Evolutionary conservation across 2,797 vertebrate genomes (phyloP).

Genomic region (Spheniscus humboldti): DNA sequence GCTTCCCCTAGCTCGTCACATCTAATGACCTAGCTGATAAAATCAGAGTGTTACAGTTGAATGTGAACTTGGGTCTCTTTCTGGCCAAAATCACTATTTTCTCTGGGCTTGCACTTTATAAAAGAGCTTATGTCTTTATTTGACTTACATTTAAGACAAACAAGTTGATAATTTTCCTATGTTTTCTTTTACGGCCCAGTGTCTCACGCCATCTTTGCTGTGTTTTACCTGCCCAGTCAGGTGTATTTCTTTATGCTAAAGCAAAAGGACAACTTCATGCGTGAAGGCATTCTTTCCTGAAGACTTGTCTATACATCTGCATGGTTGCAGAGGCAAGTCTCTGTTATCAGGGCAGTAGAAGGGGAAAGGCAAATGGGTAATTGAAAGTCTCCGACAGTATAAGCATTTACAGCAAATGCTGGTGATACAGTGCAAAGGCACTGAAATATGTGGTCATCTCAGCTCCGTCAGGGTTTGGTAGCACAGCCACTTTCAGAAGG

Average conservation of each 20-base stretch:
- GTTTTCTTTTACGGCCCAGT: background rate
- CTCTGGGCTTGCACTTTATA: background rate
- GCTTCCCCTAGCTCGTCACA: background rate
- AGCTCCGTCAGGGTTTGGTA: background rate
- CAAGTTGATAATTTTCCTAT: background rate
- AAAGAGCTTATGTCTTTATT: background rate
- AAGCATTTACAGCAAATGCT: background rate
- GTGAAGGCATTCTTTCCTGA: background rate
- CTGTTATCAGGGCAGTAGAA: background rate
- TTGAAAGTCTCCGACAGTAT: background rate
- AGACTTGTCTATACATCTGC: rapidly evolving
- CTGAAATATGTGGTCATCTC: background rate
- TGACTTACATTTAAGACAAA: background rate
- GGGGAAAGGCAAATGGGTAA: background rate
- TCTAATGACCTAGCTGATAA: background rate
- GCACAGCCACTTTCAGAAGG: background rate
- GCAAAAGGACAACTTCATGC: background rate
- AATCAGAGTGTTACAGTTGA: background rate
- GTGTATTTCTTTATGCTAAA: background rate
- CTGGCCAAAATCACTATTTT: background rate
- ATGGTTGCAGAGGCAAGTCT: background rate
- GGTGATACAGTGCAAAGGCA: background rate
- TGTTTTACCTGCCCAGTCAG: background rate
- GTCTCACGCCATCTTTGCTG: background rate
- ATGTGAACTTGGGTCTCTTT: background rate